Base-by-base conservation (phyloP, 2,888 invertebrate species). In the Andrena hattorfiana region DNA sequence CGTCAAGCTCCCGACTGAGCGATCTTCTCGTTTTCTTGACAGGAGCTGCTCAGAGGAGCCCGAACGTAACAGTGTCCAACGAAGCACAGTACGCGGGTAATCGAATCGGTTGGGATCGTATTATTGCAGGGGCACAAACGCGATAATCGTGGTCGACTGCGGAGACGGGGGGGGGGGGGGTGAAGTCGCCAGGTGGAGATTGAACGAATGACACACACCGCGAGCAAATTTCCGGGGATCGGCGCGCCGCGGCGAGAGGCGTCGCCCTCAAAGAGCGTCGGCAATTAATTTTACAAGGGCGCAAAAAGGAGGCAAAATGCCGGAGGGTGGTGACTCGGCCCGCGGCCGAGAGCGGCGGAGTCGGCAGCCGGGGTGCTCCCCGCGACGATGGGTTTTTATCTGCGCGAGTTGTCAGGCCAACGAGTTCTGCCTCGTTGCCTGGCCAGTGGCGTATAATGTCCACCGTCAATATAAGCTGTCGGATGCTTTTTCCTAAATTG, bases 401-500 rank as follows among this genome's bases (percentile, higher is more conserved):
- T 87, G 86, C 86, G 92, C 92, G 91, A 92, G 91, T 93, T 92
- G 93, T 91, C 91, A 91, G 91, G 88, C 89, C 86, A 89, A 89
- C 89, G 90, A 92, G 87, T 90, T 91, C 87, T 88, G 89, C 87
- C 88, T 90, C 89, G 89, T 89, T 87, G 80, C 80, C 80, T 79
- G 90, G 87, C 86, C 90, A 88, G 83, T 77, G 79, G 90, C 89
- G 89, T 92, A 92, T 93, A 92, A 93, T 92, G 92, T 91, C 90
- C 89, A 90, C 90, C 91, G 92, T 93, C 93, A 90, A 93, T 93
- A 93, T 93, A 92, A 93, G 90, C 92, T 91, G 92, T 92, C 92
- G 91, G 92, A 92, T 91, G 92, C 91, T 92, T 92, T 93, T 93
- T 92, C 92, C 92, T 91, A 93, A 94, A 94, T 93, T 93, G 94